Evolutionary conservation across 2,113 vertebrate species (phyloP).

Genomic region (Rhombomys opimus): DNA sequence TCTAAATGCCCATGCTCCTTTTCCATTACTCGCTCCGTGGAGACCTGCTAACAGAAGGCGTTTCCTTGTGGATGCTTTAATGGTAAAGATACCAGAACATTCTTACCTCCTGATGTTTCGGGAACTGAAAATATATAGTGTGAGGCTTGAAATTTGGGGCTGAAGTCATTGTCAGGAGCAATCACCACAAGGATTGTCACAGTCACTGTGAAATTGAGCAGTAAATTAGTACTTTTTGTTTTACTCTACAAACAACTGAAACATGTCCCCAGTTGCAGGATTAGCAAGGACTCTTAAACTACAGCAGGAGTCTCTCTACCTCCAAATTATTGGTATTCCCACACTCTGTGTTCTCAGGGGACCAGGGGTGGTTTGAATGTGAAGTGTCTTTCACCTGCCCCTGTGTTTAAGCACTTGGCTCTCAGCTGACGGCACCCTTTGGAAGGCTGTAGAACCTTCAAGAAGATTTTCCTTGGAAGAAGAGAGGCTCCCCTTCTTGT

Average conservation of each 20-base stretch:
- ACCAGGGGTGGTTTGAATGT: background rate
- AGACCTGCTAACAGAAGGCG: background rate
- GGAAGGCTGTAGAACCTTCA: background rate
- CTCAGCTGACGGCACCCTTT: background rate
- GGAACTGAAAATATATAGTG: conserved; percentile 71
- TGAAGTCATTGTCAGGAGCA: conserved; percentile 75
- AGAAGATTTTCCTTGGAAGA: background rate
- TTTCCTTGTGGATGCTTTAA: background rate
- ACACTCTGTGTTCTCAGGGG: background rate
- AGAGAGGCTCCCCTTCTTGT: background rate
- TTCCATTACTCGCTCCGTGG: background rate
- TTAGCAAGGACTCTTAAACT: background rate
- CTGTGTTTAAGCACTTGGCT: background rate
- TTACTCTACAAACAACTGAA: background rate
- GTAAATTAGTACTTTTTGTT: background rate
- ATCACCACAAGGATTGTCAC: conserved; percentile 74
- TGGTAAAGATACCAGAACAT: background rate
- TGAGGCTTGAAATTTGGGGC: conserved; percentile 68
- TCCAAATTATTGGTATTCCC: background rate
- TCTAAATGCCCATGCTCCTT: background rate
- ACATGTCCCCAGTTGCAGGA: background rate
- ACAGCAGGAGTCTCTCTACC: background rate
- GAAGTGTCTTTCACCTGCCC: background rate
- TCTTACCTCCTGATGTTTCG: conserved; percentile 78
- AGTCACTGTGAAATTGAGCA: conserved; percentile 70